These are phyloP conservation scores for Sebastes vulpes DNA, from an alignment of 2,797 vertebrate species.

Conservation along the genomic window DNA sequence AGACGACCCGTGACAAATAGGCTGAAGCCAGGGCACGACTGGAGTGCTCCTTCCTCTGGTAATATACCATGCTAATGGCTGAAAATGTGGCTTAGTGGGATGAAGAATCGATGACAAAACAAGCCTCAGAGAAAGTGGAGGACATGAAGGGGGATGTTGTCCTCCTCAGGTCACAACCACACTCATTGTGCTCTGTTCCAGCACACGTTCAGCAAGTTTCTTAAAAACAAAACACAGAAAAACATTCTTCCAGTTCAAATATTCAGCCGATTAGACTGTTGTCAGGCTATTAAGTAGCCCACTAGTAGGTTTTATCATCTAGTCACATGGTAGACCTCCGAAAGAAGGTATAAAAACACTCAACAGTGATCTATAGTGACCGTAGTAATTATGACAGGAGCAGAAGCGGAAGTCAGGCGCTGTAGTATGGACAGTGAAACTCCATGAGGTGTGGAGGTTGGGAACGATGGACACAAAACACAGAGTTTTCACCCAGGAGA, in stretches of 20 bases:
- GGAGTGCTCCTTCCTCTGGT: slow-evolving; percentile 24
- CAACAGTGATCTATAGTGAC: too few relatives aligned
- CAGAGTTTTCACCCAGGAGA: too few relatives aligned
- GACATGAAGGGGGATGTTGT: slow-evolving; percentile 15
- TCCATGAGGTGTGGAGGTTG: too few relatives aligned
- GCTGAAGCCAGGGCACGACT: slow-evolving; percentile 14
- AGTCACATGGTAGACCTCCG: too few relatives aligned
- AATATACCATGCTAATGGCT: slow-evolving; percentile 57
- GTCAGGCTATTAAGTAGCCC: too few relatives aligned
- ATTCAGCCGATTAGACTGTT: not conserved
- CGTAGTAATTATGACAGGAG: too few relatives aligned
- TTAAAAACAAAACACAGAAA: not conserved
- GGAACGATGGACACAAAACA: too few relatives aligned
- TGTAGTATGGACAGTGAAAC: too few relatives aligned
- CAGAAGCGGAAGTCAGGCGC: too few relatives aligned
- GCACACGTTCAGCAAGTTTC: not conserved
- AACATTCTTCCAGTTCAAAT: slow-evolving; percentile 3
- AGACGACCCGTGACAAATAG: slow-evolving; percentile 48
- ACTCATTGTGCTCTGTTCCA: slow-evolving; percentile 5
- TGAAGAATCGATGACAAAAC: slow-evolving; percentile 42
- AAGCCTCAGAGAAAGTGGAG: slow-evolving; percentile 20
- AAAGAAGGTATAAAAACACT: too few relatives aligned
- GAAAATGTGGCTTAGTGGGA: slow-evolving; percentile 34
- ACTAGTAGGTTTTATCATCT: too few relatives aligned
- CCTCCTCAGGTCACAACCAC: slow-evolving; percentile 6